Conservation (phyloP, 2,113 vertebrate species). For the Prolemur simus region DNA sequence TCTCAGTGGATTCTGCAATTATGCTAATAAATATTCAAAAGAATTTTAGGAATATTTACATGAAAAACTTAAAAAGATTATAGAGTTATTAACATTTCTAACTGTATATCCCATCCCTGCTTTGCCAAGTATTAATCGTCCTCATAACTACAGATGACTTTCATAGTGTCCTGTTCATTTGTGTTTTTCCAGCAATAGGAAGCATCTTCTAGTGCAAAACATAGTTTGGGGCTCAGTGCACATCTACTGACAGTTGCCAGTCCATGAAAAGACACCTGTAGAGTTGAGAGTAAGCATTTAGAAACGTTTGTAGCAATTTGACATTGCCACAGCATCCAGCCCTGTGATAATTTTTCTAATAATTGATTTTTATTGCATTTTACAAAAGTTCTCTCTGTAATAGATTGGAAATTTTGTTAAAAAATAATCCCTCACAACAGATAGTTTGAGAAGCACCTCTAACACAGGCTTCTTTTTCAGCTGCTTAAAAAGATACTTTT, state of each 20-base stretch:
- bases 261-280: neutral
- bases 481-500: neutral
- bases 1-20: neutral
- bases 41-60: conserved; percentile 8
- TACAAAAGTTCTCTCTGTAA: neutral
- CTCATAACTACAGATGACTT: neutral
- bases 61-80: neutral
- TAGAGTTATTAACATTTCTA: neutral
- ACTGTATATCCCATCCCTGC: neutral
- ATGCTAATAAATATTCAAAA: neutral
- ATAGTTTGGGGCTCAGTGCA: neutral
- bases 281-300: neutral
- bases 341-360: neutral
- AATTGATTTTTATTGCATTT: neutral
- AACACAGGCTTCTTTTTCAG: neutral
- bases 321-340: neutral
- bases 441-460: conserved; percentile 2
- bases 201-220: neutral
- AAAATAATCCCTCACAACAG: neutral
- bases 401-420: neutral
- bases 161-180: neutral
- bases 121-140: neutral
- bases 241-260: neutral
- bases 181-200: neutral
- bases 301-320: neutral